phyloP scores from a whole-genome alignment of 1,140 invertebrate genomes.

The Euwallacea fornicatus region DNA sequence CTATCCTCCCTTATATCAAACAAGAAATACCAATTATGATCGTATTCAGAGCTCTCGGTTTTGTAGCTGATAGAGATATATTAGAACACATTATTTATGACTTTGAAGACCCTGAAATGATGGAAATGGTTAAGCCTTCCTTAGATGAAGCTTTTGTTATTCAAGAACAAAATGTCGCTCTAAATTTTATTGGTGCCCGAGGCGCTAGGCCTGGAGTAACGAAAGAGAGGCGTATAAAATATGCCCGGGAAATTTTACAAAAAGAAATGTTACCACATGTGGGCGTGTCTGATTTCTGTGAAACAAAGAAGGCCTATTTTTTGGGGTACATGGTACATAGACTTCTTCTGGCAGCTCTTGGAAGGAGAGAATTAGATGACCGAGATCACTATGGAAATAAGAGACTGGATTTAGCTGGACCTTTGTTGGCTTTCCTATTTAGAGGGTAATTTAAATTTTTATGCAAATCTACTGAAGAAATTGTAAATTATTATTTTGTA shows the following conservation, averaged over 20 bases:
- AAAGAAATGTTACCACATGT: slow-evolving; percentile 99
- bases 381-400: slow-evolving; percentile 99
- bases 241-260: slow-evolving; percentile 97
- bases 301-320: slow-evolving; percentile 99
- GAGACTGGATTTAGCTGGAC: slow-evolving; percentile 94
- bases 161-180: slow-evolving; percentile 97
- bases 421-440: slow-evolving; percentile 93
- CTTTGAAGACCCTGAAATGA: slow-evolving; percentile 99
- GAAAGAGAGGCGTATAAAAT: slow-evolving; percentile 98
- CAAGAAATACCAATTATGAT: slow-evolving; percentile 99
- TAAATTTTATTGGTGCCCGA: slow-evolving; percentile 97
- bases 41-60: slow-evolving; percentile 94
- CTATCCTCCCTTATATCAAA: slow-evolving; percentile 97
- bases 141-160: slow-evolving; percentile 99
- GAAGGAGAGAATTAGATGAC: slow-evolving; percentile 94
- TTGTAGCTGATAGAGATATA: slow-evolving; percentile 98
- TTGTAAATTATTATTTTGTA: slow-evolving; percentile 36
- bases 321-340: slow-evolving; percentile 98
- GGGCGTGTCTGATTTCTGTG: slow-evolving; percentile 97
- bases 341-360: slow-evolving; percentile 89
- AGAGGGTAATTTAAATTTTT: slow-evolving; percentile 62
- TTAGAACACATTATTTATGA: slow-evolving; percentile 99
- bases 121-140: slow-evolving; percentile 99
- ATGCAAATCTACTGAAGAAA: too few species aligned
- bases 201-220: slow-evolving; percentile 97